Conservation (phyloP, 2,888 invertebrate species). For the Ochlodes sylvanus region DNA sequence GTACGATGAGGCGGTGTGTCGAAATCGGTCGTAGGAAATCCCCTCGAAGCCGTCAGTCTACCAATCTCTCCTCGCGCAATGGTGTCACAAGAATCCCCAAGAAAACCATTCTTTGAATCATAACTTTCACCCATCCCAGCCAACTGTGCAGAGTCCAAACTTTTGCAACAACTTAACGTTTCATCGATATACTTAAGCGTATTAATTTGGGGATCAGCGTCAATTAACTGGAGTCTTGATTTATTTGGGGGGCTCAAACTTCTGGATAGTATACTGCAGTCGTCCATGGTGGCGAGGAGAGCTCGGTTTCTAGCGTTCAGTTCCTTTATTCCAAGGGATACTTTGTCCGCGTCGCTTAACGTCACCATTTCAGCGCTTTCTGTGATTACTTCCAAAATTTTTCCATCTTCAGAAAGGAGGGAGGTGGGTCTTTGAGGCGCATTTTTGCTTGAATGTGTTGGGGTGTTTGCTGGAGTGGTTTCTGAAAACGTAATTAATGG, state of each 20-base stretch:
- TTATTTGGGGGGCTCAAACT: constrained; percentile 79
- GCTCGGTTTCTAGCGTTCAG: constrained; percentile 80
- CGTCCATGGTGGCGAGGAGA: constrained; percentile 81
- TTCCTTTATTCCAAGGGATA: constrained; percentile 73
- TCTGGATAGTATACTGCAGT: constrained; percentile 77
- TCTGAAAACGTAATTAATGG: constrained; percentile 64
- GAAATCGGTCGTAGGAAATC: constrained; percentile 61
- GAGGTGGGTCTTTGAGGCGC: constrained; percentile 85
- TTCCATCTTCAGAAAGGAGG: constrained; percentile 86
- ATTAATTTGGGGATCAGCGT: constrained; percentile 83
- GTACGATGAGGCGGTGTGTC: constrained; percentile 71
- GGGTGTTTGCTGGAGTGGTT: constrained; percentile 79
- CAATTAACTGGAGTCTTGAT: constrained; percentile 71
- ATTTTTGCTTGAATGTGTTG: constrained; percentile 69
- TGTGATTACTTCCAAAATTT: constrained; percentile 87
- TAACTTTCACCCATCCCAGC: constrained; percentile 82
- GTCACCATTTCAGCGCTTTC: constrained; percentile 89
- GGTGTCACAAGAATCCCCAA: constrained; percentile 77
- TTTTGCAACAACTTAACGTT: constrained; percentile 79
- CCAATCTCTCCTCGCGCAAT: constrained; percentile 76
- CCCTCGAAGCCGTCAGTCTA: constrained; percentile 61
- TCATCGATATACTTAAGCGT: constrained; percentile 87
- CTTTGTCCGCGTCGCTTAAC: constrained; percentile 82
- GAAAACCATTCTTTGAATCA: constrained; percentile 74
- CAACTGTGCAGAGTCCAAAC: constrained; percentile 76